These are phyloP conservation scores for Drosophila histrio DNA, from an alignment of 2,888 invertebrate species.

Conservation along the genomic window DNA sequence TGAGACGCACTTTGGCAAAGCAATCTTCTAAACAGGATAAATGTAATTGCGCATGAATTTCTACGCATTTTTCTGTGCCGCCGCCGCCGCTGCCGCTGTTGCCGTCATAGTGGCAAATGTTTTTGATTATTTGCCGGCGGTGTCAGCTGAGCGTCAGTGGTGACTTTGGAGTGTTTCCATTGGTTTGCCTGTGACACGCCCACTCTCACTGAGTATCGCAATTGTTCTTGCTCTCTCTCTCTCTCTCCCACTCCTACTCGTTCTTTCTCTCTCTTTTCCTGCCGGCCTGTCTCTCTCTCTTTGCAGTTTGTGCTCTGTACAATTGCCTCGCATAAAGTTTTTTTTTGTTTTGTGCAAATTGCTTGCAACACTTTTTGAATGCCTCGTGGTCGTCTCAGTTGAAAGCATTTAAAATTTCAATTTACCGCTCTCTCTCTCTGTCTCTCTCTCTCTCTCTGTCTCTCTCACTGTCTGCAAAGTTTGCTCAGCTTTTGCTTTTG, in stretches of 20 bases:
- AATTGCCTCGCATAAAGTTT: constrained; percentile 70
- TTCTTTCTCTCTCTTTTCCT: constrained; percentile 4
- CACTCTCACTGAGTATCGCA: constrained; percentile 28
- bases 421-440: constrained; percentile 37
- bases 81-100: constrained; percentile 16
- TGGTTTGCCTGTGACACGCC: constrained; percentile 65
- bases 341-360: constrained; percentile 80
- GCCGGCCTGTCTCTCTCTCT: constrained; percentile 15
- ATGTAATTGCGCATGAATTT: constrained; percentile 84
- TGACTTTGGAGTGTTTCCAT: constrained; percentile 43
- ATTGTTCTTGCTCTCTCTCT: constrained; percentile 1
- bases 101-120: constrained; percentile 51
- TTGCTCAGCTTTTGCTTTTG: constrained; percentile 60
- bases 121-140: constrained; percentile 67
- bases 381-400: constrained; percentile 79
- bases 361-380: constrained; percentile 81
- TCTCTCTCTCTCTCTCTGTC: constrained; percentile 4
- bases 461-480: constrained; percentile 69
- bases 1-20: constrained; percentile 80
- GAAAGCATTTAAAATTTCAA: constrained; percentile 81
- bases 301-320: constrained; percentile 41
- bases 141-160: constrained; percentile 45
- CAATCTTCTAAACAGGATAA: constrained; percentile 84
- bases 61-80: constrained; percentile 81
- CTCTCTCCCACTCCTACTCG: not conserved